Evolutionary conservation across 2,113 vertebrate species (phyloP).

Genomic region (Saccopteryx bilineata): DNA sequence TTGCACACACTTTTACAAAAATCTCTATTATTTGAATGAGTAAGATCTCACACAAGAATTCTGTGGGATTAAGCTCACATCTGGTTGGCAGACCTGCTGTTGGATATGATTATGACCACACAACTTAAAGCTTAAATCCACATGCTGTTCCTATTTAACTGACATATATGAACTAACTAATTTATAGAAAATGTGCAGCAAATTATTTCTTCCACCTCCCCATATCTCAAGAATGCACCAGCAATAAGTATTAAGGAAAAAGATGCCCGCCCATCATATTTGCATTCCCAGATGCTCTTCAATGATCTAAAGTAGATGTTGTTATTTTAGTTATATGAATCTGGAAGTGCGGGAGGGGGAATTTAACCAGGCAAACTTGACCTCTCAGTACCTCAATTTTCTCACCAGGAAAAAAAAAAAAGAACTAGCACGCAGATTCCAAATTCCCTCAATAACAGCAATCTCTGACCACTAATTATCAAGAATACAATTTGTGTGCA

Average conservation of each 20-base stretch:
- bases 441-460: conserved; percentile 40
- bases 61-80: conserved; percentile 67
- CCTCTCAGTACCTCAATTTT: conserved; percentile 33
- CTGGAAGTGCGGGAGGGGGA: neutral
- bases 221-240: conserved; percentile 70
- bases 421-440: neutral
- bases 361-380: conserved; percentile 50
- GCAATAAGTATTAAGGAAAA: conserved; percentile 49
- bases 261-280: neutral
- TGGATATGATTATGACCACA: conserved; percentile 53
- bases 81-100: conserved; percentile 78
- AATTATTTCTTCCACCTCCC: conserved; percentile 74
- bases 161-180: conserved; percentile 75
- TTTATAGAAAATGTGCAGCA: conserved; percentile 82
- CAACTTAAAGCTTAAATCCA: conserved; percentile 69
- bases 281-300: conserved; percentile 15
- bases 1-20: neutral
- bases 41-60: conserved; percentile 54
- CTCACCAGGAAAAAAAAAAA: conserved; percentile 56
- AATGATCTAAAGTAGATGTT: conserved; percentile 3
- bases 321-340: conserved; percentile 64
- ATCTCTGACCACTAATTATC: conserved; percentile 47
- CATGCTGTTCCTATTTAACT: conserved; percentile 77
- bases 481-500: neutral
- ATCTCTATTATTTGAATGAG: conserved; percentile 34